These are phyloP conservation scores for Prosopocoilus inquinatus DNA, from an alignment of 2,888 invertebrate genomes.

Conservation along the genomic window DNA sequence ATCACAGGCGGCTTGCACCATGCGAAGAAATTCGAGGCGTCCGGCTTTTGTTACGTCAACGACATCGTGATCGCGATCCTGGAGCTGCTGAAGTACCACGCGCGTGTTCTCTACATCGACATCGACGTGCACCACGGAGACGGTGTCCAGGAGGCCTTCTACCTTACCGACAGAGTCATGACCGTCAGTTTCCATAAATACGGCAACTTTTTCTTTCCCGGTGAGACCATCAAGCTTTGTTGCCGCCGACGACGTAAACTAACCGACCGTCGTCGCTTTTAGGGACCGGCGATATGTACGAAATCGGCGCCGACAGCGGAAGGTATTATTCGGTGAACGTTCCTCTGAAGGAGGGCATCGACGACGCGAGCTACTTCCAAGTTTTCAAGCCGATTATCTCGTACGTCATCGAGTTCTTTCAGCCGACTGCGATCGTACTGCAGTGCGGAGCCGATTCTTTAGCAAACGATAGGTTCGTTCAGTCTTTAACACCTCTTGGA, in stretches of 20 bases:
- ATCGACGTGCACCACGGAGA: constrained; percentile 99
- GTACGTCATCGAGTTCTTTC: constrained; percentile 93
- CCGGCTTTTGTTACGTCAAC: constrained; percentile 99
- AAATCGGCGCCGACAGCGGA: constrained; percentile 94
- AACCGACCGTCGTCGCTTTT: neutral
- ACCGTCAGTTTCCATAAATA: constrained; percentile 99
- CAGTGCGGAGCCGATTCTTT: constrained; percentile 99
- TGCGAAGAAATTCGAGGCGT: constrained; percentile 98
- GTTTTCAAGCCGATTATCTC: constrained; percentile 92
- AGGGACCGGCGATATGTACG: constrained; percentile 95
- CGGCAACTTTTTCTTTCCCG: constrained; percentile 96
- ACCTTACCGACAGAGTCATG: constrained; percentile 96
- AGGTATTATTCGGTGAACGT: constrained; percentile 98
- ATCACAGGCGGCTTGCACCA: constrained; percentile 85
- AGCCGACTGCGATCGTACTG: constrained; percentile 94
- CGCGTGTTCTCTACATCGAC: constrained; percentile 94
- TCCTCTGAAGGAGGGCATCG: constrained; percentile 95
- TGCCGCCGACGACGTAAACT: neutral
- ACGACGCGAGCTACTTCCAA: constrained; percentile 88
- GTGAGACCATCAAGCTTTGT: constrained; percentile 45
- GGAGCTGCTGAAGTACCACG: constrained; percentile 90
- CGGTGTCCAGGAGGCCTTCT: constrained; percentile 97
- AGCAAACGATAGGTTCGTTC: constrained; percentile 72
- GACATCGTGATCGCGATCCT: constrained; percentile 97
- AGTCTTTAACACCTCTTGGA: neutral